Conservation (phyloP, 2,888 invertebrate species). For the Stenotaenia linearis region DNA sequence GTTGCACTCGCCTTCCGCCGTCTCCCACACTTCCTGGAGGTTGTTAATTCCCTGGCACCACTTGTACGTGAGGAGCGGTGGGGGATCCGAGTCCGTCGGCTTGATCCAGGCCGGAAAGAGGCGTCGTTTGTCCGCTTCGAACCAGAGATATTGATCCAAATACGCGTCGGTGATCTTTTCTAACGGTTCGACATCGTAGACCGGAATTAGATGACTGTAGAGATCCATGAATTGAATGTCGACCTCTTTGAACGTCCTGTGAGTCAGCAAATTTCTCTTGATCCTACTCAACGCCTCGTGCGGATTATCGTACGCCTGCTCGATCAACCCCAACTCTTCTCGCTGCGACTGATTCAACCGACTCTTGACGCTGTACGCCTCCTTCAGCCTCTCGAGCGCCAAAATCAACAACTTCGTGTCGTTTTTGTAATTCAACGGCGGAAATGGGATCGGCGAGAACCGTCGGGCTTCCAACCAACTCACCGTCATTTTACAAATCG, state of each 20-base stretch:
- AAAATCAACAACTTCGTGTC: conserved; percentile 97
- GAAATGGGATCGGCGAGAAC: conserved; percentile 99
- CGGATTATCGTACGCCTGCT: conserved; percentile 99
- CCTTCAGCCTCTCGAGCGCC: conserved; percentile 91
- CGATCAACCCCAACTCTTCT: conserved; percentile 96
- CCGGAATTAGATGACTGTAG: conserved; percentile 96
- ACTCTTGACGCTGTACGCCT: conserved; percentile 96
- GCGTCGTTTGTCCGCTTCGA: conserved; percentile 95
- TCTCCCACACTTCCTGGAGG: conserved; percentile 97
- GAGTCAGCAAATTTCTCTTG: conserved; percentile 96
- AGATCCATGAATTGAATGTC: conserved; percentile 99
- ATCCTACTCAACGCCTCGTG: conserved; percentile 98
- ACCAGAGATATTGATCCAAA: conserved; percentile 98
- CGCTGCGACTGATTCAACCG: conserved; percentile 96
- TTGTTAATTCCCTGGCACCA: conserved; percentile 99
- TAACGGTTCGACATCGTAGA: conserved; percentile 97
- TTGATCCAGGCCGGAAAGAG: conserved; percentile 99
- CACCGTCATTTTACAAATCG: conserved; percentile 98
- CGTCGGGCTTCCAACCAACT: conserved; percentile 98
- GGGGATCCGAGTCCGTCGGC: conserved; percentile 97
- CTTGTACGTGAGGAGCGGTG: conserved; percentile 71
- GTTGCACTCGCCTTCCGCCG: conserved; percentile 96
- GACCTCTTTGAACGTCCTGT: conserved; percentile 96
- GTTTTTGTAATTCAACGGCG: conserved; percentile 98
- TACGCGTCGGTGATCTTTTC: conserved; percentile 99